These are phyloP conservation scores for Morone chrysops DNA, from an alignment of 2,113 vertebrate species.

Conservation along the genomic window DNA sequence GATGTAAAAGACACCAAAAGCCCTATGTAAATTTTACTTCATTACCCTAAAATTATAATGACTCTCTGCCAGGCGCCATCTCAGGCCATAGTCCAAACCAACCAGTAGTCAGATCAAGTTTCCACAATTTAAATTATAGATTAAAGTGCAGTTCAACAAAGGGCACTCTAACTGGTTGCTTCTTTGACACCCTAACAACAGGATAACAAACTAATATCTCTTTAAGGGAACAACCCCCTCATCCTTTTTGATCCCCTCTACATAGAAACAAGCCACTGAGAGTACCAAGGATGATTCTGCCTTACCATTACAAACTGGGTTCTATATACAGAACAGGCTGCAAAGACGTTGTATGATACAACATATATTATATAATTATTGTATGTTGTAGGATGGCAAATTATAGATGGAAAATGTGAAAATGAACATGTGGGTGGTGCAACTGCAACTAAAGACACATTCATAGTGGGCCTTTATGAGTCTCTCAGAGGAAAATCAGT, in stretches of 20 bases:
- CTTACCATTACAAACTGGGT: neutral
- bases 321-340: neutral
- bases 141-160: neutral
- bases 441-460: neutral
- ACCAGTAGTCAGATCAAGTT: constrained; percentile 16
- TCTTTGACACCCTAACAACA: neutral
- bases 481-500: neutral
- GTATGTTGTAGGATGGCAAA: neutral
- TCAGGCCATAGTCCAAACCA: neutral
- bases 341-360: neutral
- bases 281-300: neutral
- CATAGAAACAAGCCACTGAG: neutral
- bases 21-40: neutral
- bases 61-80: neutral
- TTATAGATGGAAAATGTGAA: neutral
- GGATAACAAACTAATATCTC: neutral
- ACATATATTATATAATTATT: no score
- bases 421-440: neutral
- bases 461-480: neutral
- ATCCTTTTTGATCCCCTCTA: neutral
- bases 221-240: neutral
- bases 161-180: constrained; percentile 21
- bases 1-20: neutral
- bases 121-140: constrained; percentile 38
- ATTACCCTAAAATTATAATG: neutral